Percentiles rank a stretch among this genome's conserved stretches.
These are phyloP conservation scores for Macrocentrus cingulum DNA, from an alignment of 1,140 invertebrate species.

Conservation along the genomic window DNA sequence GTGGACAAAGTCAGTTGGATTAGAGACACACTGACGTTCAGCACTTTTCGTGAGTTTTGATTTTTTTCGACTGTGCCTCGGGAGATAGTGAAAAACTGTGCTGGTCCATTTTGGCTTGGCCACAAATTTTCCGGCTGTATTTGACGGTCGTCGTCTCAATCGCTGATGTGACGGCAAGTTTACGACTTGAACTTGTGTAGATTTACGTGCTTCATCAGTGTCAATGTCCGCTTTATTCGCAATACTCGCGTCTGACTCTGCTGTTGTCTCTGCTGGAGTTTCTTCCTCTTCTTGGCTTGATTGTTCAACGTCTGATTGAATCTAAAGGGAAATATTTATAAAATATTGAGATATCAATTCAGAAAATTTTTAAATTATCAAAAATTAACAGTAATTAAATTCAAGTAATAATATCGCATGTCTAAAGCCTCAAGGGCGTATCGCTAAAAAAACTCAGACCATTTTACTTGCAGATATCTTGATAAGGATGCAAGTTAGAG, in stretches of 20 bases:
- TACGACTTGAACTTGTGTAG: background rate
- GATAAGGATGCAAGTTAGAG: too few species aligned
- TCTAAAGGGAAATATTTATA: background rate
- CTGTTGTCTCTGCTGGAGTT: background rate
- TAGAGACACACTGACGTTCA: constrained; percentile 37
- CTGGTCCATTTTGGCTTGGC: constrained; percentile 33
- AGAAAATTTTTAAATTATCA: too few species aligned
- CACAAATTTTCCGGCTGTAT: background rate
- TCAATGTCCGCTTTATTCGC: constrained; percentile 23
- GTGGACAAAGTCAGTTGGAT: constrained; percentile 51
- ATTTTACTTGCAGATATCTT: too few species aligned
- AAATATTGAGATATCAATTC: background rate
- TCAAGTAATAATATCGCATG: too few species aligned
- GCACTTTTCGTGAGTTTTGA: constrained; percentile 28
- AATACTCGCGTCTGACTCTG: background rate
- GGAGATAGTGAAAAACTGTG: constrained; percentile 45
- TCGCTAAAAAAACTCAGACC: too few species aligned
- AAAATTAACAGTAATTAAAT: too few species aligned
- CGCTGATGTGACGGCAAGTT: background rate
- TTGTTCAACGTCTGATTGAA: background rate
- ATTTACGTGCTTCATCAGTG: background rate
- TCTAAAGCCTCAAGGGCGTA: too few species aligned
- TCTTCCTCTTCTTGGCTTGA: too few species aligned
- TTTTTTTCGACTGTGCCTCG: constrained; percentile 26
- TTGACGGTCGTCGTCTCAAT: background rate